Evolutionary conservation across 2,113 vertebrate species (phyloP).

Genomic region (Carassius auratus): DNA sequence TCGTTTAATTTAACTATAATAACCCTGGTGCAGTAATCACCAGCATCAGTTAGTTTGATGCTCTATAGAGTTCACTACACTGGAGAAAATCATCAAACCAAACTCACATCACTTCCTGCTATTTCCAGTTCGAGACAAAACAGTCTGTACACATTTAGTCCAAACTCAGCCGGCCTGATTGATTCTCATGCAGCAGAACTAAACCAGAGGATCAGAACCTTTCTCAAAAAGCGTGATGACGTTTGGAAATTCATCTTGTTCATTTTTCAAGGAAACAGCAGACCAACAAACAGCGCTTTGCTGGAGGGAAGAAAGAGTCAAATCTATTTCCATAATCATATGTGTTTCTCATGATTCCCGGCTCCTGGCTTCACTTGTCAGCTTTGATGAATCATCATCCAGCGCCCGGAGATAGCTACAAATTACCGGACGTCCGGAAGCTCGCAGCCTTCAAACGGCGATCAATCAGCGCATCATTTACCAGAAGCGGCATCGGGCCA

Average conservation of each 20-base stretch:
- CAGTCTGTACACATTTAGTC: too few relatives aligned
- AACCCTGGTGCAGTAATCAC: too few relatives aligned
- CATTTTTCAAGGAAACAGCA: constrained; percentile 54
- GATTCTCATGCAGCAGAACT: too few relatives aligned
- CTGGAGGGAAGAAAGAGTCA: constrained; percentile 61
- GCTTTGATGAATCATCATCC: constrained; percentile 87
- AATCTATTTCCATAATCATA: constrained; percentile 84
- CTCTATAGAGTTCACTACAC: too few relatives aligned
- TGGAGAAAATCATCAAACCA: too few relatives aligned
- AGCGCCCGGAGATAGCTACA: constrained; percentile 80
- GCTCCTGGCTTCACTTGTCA: constrained; percentile 89
- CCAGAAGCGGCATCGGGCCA: constrained; percentile 55
- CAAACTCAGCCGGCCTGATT: too few relatives aligned
- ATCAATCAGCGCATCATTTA: constrained; percentile 91
- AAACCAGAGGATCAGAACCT: too few relatives aligned
- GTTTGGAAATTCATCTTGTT: neutral
- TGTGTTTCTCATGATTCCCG: constrained; percentile 79
- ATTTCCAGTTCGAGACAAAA: too few relatives aligned
- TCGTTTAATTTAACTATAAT: too few relatives aligned
- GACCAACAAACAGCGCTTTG: constrained; percentile 61
- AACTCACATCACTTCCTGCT: too few relatives aligned
- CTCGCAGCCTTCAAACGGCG: constrained; percentile 79
- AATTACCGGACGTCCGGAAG: constrained; percentile 71
- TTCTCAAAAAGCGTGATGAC: too few relatives aligned
- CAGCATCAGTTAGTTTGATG: too few relatives aligned